These are phyloP conservation scores for Oreortyx pictus DNA, from an alignment of 2,797 vertebrate genomes.

Conservation along the genomic window DNA sequence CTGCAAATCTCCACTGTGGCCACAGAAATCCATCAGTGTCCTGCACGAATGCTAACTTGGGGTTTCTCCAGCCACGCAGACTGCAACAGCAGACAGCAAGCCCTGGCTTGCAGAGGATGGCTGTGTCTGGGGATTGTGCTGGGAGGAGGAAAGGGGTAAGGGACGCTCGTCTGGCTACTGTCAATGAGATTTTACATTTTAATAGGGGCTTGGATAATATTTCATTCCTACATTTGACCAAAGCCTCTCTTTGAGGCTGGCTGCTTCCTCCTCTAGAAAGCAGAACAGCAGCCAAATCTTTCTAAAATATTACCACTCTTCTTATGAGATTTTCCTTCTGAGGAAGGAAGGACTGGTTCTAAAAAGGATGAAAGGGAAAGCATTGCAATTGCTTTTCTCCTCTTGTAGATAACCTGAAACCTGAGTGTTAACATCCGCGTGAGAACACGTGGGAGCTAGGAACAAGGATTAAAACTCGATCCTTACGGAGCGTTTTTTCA, in stretches of 20 bases:
- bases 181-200: background rate
- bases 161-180: background rate
- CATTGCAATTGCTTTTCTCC: background rate
- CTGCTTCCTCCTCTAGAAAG: background rate
- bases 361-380: background rate
- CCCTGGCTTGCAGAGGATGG: background rate
- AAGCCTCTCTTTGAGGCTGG: background rate
- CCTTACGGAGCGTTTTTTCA: background rate
- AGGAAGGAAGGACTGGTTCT: background rate
- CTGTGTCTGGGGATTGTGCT: accelerated
- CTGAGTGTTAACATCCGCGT: background rate
- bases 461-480: background rate
- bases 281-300: background rate
- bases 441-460: background rate
- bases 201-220: background rate
- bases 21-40: background rate
- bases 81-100: background rate
- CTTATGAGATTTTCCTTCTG: background rate
- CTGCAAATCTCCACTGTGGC: background rate
- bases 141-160: background rate
- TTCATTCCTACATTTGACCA: background rate
- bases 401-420: background rate
- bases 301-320: background rate
- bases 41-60: accelerated
- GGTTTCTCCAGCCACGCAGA: background rate